Evolutionary conservation across 2,888 invertebrate genomes (phyloP).

Genomic region (Acleris literana): DNA sequence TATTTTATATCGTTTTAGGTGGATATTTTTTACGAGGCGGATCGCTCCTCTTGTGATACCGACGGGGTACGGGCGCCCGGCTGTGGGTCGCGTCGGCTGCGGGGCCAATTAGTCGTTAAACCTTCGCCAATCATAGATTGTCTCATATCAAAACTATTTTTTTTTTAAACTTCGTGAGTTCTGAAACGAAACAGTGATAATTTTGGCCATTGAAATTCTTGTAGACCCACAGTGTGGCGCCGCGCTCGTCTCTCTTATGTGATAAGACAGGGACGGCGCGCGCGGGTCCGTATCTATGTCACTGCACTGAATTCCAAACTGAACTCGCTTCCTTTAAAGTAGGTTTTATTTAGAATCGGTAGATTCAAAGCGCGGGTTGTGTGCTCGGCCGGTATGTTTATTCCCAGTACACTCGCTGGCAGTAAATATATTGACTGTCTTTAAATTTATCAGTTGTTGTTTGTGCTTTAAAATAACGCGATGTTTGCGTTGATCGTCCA

Average conservation of each 20-base stretch:
- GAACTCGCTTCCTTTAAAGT: conserved; percentile 19
- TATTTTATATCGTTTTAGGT: conserved; percentile 51
- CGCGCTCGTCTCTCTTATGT: conserved; percentile 23
- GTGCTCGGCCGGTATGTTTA: not conserved
- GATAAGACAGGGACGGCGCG: conserved; percentile 16
- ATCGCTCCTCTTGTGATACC: conserved; percentile 44
- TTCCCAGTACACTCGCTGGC: too few relatives aligned
- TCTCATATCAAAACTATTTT: conserved; percentile 20
- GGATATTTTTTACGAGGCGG: conserved; percentile 46
- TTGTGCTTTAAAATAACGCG: too few relatives aligned
- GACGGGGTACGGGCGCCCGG: conserved; percentile 21
- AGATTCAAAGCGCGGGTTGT: conserved; percentile 8
- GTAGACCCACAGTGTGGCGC: conserved; percentile 21
- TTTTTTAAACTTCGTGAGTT: not conserved
- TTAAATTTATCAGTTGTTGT: too few relatives aligned
- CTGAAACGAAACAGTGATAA: not conserved
- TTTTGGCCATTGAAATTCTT: conserved; percentile 20
- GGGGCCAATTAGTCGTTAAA: conserved; percentile 31
- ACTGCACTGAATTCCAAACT: conserved; percentile 32
- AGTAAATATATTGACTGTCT: too few relatives aligned
- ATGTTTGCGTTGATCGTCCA: too few relatives aligned
- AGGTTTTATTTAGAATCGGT: conserved; percentile 5
- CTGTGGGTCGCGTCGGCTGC: conserved; percentile 8
- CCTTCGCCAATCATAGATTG: conserved; percentile 22
- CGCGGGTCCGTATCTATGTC: conserved; percentile 15